Percentiles rank a stretch among this genome's conserved stretches.
Conservation (phyloP, 2,888 invertebrate species). For the Oligia strigilis region DNA sequence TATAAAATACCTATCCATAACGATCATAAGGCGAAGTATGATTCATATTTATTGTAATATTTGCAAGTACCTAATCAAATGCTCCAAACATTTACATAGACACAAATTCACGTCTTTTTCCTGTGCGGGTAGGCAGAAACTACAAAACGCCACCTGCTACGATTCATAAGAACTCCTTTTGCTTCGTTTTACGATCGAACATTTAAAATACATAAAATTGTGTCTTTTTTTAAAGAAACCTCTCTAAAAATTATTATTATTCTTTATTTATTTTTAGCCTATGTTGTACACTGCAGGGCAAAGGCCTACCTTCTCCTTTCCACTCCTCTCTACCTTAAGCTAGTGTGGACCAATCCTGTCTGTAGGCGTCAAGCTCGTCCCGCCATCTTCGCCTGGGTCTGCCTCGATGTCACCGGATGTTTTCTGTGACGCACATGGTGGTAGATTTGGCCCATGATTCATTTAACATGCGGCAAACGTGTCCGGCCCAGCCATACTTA, state of each 20-base stretch:
- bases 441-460: background rate
- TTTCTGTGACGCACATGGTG: background rate
- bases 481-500: accelerated
- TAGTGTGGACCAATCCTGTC: background rate
- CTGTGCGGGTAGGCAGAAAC: background rate
- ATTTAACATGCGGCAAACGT: background rate
- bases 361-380: background rate
- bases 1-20: slow-evolving; percentile 2
- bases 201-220: background rate
- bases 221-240: background rate
- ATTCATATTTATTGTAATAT: slow-evolving; percentile 10
- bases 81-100: background rate
- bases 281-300: background rate
- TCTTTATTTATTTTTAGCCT: background rate
- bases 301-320: background rate
- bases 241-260: background rate
- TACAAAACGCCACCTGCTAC: background rate
- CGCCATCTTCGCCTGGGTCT: background rate
- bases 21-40: background rate
- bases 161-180: background rate
- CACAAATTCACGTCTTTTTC: background rate
- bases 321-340: background rate
- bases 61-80: background rate
- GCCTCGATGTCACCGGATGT: background rate
- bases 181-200: background rate